Conservation (phyloP, 2,888 invertebrate genomes). For the Polymixis flavicincta region DNA sequence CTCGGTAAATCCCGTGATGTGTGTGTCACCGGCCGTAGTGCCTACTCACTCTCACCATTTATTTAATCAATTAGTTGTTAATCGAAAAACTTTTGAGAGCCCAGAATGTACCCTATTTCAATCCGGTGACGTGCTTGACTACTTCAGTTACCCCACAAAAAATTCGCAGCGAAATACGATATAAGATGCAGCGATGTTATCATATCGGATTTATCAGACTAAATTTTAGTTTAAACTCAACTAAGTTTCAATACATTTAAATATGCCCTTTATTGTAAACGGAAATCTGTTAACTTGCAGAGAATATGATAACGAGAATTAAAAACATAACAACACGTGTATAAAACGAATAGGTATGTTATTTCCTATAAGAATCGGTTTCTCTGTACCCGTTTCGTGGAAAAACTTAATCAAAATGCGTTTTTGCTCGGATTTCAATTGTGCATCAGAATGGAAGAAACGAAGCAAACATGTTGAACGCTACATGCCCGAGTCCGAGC, state of each 20-base stretch:
- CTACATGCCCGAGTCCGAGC: slow-evolving; percentile 26
- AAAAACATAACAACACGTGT: not conserved
- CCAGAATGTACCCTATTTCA: slow-evolving; percentile 56
- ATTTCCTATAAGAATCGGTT: not conserved
- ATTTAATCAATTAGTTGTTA: slow-evolving; percentile 87
- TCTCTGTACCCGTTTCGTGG: not conserved
- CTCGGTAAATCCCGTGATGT: slow-evolving; percentile 80
- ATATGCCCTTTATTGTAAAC: not conserved
- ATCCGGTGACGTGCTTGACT: slow-evolving; percentile 62
- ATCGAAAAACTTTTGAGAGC: slow-evolving; percentile 84
- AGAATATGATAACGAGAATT: slow-evolving; percentile 1
- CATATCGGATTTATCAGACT: not conserved
- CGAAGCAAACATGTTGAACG: slow-evolving; percentile 42
- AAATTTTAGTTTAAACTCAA: not conserved
- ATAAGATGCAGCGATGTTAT: not conserved
- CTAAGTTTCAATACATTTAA: not conserved
- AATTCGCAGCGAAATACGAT: not conserved
- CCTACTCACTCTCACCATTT: slow-evolving; percentile 66
- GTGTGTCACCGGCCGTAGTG: slow-evolving; percentile 73
- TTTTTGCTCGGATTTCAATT: slow-evolving; percentile 45
- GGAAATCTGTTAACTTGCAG: not conserved
- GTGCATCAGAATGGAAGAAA: slow-evolving; percentile 40
- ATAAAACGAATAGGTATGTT: not conserved
- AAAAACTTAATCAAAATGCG: slow-evolving; percentile 18
- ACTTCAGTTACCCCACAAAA: slow-evolving; percentile 25